Conservation (phyloP, 2,888 invertebrate genomes). For the Pseudococcus longispinus region DNA sequence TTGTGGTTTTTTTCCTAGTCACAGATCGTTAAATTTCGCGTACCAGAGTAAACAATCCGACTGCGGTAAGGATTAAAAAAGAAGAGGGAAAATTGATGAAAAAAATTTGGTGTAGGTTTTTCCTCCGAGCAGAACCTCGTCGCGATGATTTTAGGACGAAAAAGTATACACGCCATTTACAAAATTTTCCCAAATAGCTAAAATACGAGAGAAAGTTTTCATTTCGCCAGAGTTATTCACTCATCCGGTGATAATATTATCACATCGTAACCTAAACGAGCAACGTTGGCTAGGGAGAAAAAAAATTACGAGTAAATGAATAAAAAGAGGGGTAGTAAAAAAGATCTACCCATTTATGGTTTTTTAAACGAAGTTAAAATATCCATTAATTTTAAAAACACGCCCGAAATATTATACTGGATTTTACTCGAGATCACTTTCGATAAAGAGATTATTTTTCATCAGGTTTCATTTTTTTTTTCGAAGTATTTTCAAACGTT, state of each 20-base stretch:
- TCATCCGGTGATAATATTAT: conserved; percentile 28
- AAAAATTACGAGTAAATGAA: neutral
- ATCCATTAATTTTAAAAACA: neutral
- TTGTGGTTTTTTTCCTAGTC: neutral
- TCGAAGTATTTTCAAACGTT: neutral
- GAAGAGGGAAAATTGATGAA: neutral
- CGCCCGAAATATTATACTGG: neutral
- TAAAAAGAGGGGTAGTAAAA: neutral
- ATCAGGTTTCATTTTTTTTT: neutral
- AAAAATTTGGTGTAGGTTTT: neutral
- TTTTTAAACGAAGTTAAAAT: neutral
- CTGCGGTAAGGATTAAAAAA: neutral
- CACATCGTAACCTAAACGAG: neutral
- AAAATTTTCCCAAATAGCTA: neutral
- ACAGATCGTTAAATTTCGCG: neutral
- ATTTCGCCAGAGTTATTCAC: neutral
- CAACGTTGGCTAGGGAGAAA: neutral
- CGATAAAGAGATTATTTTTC: neutral
- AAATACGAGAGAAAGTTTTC: conserved; percentile 23
- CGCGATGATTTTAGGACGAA: neutral
- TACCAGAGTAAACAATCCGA: neutral
- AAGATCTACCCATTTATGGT: neutral
- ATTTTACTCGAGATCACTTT: neutral
- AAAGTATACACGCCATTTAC: neutral
- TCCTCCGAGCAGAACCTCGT: neutral